Base-by-base conservation (phyloP, 2,113 vertebrate species). In the Pongo abelii region DNA sequence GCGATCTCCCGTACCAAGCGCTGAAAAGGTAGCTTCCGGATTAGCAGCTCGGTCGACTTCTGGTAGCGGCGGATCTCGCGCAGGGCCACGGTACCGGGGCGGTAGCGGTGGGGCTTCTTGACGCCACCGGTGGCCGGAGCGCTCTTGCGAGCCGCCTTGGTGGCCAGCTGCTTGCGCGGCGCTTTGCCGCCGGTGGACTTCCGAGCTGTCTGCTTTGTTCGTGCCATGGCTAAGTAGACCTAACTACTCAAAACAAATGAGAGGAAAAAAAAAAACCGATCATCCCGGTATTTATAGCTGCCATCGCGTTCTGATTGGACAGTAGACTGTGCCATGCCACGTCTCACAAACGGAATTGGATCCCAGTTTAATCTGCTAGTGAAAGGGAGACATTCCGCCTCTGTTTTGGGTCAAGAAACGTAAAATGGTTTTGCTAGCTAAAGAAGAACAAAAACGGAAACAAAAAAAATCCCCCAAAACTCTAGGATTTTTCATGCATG, bases 171-270 rank as follows among this genome's bases (percentile, higher is more conserved):
- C 97, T 98, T 98, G 0, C 98, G 97, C 46, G 99, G 99, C 87
- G 99, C 99, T 55, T 99, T 99, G 5, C 99, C 99, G 0, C 99
- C 99, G 0, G 99, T 99, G 11, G 99, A 99, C 95, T 99, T 99
- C 8, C 99, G 98, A 6, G 99, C 99, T 0, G 99, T 99, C 95
- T 99, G 98, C 88, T 94, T 98, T 0, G 95, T 98, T 0, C 97
- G 89, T 0, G 96, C 97, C 94, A 97, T 89, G 0, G 0, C 0
- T 0, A 18, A 0, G 0, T n/a, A 0, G 0, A 0, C 0, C 0
- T 0, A 11, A 6, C 16, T 13, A 17, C 1, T 0, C 0, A 1
- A 0, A 1, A 0, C 0, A 0, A 14, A 3, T 4, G 1, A 30
- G 0, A 0, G 0, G 38, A 38, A 0, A 3, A 0, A 0, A 0